Percentiles rank a stretch among this genome's conserved stretches.
Conservation (phyloP, 2,797 vertebrate genomes). For the Potorous gilbertii region DNA sequence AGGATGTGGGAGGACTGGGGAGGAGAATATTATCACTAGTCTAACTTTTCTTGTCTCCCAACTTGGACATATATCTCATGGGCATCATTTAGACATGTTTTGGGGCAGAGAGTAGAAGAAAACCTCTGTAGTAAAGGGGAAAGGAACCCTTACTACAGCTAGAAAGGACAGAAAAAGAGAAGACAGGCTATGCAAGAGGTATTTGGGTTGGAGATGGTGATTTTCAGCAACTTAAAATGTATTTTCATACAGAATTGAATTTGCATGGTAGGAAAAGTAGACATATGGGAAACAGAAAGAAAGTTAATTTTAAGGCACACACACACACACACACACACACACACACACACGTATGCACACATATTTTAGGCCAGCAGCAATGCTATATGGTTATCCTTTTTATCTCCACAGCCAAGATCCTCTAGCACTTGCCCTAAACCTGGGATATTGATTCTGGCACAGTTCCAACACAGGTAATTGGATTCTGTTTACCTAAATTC, state of each 20-base stretch:
- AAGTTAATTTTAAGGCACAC: neutral
- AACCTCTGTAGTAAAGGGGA: constrained; percentile 15
- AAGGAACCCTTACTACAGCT: neutral
- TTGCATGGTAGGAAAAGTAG: neutral
- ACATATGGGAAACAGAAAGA: neutral
- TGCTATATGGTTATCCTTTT: neutral
- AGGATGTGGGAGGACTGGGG: neutral
- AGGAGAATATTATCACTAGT: neutral
- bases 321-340: neutral
- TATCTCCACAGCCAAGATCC: neutral
- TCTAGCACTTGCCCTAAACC: neutral
- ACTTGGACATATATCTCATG: neutral
- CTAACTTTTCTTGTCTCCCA: constrained; percentile 40
- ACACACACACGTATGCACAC: too few species aligned
- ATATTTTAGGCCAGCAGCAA: neutral
- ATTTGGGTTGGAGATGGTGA: neutral
- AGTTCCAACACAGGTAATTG: constrained; percentile 34
- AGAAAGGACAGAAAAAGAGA: neutral
- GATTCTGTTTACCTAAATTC: constrained; percentile 15
- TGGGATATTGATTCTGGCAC: constrained; percentile 1
- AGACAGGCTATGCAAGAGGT: neutral
- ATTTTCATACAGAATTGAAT: neutral
- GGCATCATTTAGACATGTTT: neutral
- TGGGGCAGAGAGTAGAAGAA: neutral
- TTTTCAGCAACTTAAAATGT: neutral